Evolutionary conservation across 2,888 invertebrate species (phyloP), one percentile per base, ranked within the genome.

Genomic region (Lasioglossum morio): DNA sequence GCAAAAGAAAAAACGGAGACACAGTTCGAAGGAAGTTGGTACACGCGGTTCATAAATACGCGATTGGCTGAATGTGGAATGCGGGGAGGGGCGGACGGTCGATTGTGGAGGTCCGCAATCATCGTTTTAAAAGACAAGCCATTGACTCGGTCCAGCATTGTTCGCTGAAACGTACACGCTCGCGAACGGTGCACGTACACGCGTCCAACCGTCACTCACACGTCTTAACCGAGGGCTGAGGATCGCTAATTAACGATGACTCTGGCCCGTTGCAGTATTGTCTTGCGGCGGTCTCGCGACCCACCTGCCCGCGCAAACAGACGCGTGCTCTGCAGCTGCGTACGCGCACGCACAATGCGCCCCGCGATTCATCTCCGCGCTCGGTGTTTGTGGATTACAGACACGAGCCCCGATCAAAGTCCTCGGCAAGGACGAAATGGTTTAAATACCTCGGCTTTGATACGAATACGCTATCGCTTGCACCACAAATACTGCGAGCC

Each of bases 181-280:
- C 40, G n/a, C 72, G 43, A 7, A 43, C 82, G 70, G 72, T 63
- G 75, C 81, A 78, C 30, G 53, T 63, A 87, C 85, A 84, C 86
- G 83, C 81, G 34, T 57, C 43, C 72, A 8, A 27, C 12, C 75
- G 86, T 92, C 93, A 93, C 91, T 92, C 92, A 92, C 92, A 92
- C 91, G 91, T 92, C 92, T 91, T 87, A 87, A 75, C 89, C 81
- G 79, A 90, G 60, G 88, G 90, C 88, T 82, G 91, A 91, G 91
- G 91, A 92, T 93, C 91, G 90, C 92, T 94, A 94, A 94, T 94
- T 94, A 94, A 94, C 93, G 92, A 91, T 90, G 92, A 92, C 92
- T 92, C 87, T 91, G 85, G 84, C 88, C 87, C 89, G 92, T 87
- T 87, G 91, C 91, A 89, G 92, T 92, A 94, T 93, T 94, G 93